Conservation (phyloP, 2,888 invertebrate genomes). For the Megalurothrips usitatus region DNA sequence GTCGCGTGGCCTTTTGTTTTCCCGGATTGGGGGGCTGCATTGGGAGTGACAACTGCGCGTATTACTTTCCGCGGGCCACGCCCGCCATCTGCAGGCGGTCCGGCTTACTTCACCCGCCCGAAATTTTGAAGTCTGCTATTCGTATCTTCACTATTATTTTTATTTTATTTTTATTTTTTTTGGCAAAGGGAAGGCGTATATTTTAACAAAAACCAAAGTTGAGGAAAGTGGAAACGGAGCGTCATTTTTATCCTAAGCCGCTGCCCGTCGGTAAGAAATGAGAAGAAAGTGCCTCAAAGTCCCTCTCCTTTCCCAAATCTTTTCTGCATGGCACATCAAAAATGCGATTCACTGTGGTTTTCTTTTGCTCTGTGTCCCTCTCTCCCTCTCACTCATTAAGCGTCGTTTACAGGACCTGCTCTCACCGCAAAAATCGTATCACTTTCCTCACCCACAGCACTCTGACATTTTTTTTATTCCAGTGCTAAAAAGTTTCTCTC, state of each 20-base stretch:
- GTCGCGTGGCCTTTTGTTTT: not conserved
- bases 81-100: too few relatives aligned
- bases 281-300: too few relatives aligned
- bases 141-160: too few relatives aligned
- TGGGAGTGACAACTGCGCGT: not conserved
- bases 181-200: not conserved
- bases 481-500: constrained; percentile 11
- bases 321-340: too few relatives aligned
- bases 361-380: not conserved
- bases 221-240: too few relatives aligned
- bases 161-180: not conserved
- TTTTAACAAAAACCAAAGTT: not conserved
- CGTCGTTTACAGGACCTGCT: not conserved
- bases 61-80: too few relatives aligned
- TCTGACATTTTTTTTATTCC: not conserved
- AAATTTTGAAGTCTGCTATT: too few relatives aligned
- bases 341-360: too few relatives aligned
- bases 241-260: too few relatives aligned
- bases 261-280: too few relatives aligned
- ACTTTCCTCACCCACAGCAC: not conserved
- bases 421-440: constrained; percentile 20
- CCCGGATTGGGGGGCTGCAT: not conserved
- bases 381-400: not conserved
- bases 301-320: too few relatives aligned
- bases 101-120: too few relatives aligned